A percentile compares a stretch with the other conserved stretches of the same genome.
These are phyloP conservation scores for Malacoraja senta DNA, from an alignment of 2,797 vertebrate species.

Conservation along the genomic window DNA sequence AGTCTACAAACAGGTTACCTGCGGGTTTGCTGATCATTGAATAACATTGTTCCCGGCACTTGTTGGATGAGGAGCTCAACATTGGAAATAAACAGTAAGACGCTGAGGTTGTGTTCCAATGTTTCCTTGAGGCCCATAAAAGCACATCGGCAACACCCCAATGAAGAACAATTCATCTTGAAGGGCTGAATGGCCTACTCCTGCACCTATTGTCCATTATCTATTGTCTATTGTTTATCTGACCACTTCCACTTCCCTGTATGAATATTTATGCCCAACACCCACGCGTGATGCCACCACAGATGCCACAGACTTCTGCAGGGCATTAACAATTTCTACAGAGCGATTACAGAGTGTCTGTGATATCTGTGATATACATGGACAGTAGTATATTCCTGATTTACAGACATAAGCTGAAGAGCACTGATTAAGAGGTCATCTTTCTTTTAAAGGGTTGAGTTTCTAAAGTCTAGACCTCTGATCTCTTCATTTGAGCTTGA, in stretches of 20 bases:
- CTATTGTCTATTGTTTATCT: neutral
- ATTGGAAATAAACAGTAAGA: neutral
- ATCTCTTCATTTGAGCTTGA: neutral
- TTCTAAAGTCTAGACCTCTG: neutral
- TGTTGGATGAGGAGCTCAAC: neutral
- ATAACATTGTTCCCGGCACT: neutral
- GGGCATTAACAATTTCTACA: no score
- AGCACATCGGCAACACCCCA: neutral
- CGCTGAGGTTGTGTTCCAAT: neutral
- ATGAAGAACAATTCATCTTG: neutral
- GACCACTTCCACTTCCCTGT: neutral
- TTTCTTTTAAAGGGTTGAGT: neutral
- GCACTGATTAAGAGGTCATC: neutral
- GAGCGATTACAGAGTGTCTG: no score
- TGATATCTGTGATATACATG: neutral
- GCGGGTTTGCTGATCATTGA: neutral
- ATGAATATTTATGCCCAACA: neutral
- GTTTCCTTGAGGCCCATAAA: neutral
- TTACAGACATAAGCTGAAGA: neutral
- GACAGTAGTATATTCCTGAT: neutral
- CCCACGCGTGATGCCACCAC: neutral
- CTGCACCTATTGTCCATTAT: no score
- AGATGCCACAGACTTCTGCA: neutral
- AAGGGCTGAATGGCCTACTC: no score
- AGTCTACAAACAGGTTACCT: neutral